phyloP scores from a whole-genome alignment of 2,113 vertebrate species.

The Serilophus lunatus region DNA sequence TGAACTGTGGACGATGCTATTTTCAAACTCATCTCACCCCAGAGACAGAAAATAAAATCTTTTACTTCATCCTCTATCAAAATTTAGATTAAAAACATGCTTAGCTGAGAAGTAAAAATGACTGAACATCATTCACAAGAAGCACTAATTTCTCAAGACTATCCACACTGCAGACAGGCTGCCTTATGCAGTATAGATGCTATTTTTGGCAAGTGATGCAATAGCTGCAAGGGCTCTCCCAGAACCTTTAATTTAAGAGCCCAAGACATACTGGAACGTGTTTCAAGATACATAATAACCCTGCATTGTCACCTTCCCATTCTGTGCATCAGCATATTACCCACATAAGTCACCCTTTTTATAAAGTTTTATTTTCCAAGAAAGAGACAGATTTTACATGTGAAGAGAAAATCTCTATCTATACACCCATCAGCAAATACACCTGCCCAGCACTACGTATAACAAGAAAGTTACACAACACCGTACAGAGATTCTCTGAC shows the following conservation, averaged over 20 bases:
- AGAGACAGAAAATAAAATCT: constrained; percentile 17
- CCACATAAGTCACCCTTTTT: not conserved
- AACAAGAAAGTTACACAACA: not conserved
- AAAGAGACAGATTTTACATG: not conserved
- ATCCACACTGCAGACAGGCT: constrained; percentile 46
- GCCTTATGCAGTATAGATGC: constrained; percentile 28
- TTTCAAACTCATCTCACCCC: constrained; percentile 1
- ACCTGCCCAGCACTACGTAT: not conserved
- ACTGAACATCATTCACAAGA: constrained; percentile 14
- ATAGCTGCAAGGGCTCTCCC: constrained; percentile 57
- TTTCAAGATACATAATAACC: not conserved
- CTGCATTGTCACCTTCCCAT: not conserved
- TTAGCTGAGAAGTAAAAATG: constrained; percentile 1
- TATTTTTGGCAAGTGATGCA: constrained; percentile 64
- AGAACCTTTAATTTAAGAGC: constrained; percentile 33
- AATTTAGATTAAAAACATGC: constrained; percentile 5
- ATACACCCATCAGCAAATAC: not conserved
- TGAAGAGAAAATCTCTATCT: not conserved
- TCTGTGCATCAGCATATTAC: not conserved
- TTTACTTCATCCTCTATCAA: constrained; percentile 5
- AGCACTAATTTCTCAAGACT: constrained; percentile 39
- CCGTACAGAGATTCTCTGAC: not conserved
- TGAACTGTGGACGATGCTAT: not conserved
- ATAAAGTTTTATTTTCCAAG: not conserved
- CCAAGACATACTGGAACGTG: not conserved